Base-by-base conservation (phyloP, 2,113 vertebrate species). In the Pseudopipra pipra region DNA sequence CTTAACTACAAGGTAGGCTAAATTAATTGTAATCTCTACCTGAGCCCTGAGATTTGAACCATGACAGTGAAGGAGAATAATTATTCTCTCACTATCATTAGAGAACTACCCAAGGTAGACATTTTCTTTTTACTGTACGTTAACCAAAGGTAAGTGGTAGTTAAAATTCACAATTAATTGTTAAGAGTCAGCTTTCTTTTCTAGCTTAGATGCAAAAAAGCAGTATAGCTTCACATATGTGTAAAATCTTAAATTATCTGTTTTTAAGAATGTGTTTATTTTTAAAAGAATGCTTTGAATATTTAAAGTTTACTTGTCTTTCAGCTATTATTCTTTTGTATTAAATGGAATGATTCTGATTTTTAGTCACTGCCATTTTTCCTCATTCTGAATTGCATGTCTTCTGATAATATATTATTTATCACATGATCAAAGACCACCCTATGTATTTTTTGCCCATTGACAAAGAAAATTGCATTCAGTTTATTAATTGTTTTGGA, bases 161-260 rank as follows among this genome's bases (percentile, higher is more conserved):
- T 97, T 97, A 96, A 97, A 97, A 96, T 93, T 93, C 89, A 93
- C 90, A 94, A 94, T 92, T 96, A 93, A 77, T 95, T 87, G 77
- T 96, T 97, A 87, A 72, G 68, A 94, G 76, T 95, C 72, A 55
- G n/a, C 15, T 95, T 96, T 96, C 65, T 96, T 87, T 97, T 88
- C 95, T 85, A 97, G 59, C 61, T 96, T 68, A 95, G 65, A 59
- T 95, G 79, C 56, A 96, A 93, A 93, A 78, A 66, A 44, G 2
- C 62, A 65, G 12, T 81, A 58, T 84, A 5, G 6, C 67, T 56
- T 84, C 81, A 90, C 88, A 97, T 63, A 89, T 83, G 17, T 31
- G 33, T 67, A 93, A 94, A 79, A 77, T 71, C 72, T 68, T 87
- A 88, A 96, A 91, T 75, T 8, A 6, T 90, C 87, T 92, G n/a